These are phyloP conservation scores for Chironomus tentans DNA, from an alignment of 2,888 invertebrate species.

Conservation along the genomic window DNA sequence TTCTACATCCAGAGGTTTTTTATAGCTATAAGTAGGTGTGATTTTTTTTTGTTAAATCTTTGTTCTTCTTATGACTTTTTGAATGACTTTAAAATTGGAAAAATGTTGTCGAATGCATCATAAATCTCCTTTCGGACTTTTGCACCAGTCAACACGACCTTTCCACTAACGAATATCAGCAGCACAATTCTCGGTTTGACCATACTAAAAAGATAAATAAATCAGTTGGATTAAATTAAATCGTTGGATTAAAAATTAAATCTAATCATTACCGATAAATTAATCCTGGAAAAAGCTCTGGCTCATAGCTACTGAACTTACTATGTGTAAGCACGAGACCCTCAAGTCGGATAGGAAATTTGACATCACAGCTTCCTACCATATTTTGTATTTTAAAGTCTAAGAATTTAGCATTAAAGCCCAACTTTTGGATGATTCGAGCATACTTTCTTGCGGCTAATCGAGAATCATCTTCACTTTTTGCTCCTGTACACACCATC, in stretches of 20 bases:
- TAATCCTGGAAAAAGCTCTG: slow-evolving; percentile 95
- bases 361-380: slow-evolving; percentile 69
- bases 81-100: slow-evolving; percentile 92
- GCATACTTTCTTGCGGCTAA: slow-evolving; percentile 76
- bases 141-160: slow-evolving; percentile 95
- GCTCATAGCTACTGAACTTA: slow-evolving; percentile 84
- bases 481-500: slow-evolving; percentile 76
- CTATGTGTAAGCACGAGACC: slow-evolving; percentile 64
- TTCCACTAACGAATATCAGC: slow-evolving; percentile 97
- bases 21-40: neutral
- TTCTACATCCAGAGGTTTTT: neutral
- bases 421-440: slow-evolving; percentile 73
- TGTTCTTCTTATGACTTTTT: slow-evolving; percentile 50
- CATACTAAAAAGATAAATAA: slow-evolving; percentile 53
- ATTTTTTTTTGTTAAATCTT: neutral
- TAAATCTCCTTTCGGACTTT: slow-evolving; percentile 67
- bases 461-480: slow-evolving; percentile 69
- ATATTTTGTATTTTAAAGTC: slow-evolving; percentile 77
- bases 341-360: slow-evolving; percentile 67
- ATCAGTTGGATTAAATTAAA: neutral
- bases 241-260: neutral
- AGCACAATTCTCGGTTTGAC: slow-evolving; percentile 94
- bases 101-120: slow-evolving; percentile 84
- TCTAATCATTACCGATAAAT: slow-evolving; percentile 58
- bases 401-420: slow-evolving; percentile 72